phyloP scores from a whole-genome alignment of 2,113 vertebrate species.

The Zosterops japonicus region DNA sequence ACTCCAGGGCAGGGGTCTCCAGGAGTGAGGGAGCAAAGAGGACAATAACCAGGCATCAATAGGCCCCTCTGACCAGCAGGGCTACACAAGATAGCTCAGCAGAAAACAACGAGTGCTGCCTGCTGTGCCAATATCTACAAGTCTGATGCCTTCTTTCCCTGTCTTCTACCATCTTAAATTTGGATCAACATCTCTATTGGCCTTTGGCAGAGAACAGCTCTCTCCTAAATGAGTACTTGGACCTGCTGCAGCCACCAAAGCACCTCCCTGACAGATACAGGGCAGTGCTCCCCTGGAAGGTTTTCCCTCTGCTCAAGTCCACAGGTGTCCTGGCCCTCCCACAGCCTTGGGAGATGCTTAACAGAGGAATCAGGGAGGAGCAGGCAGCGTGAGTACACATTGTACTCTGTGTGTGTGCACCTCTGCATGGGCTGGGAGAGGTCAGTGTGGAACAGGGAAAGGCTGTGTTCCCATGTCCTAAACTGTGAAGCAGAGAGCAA shows the following conservation, averaged over 20 bases:
- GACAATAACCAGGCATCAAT: neutral
- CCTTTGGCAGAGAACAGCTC: neutral
- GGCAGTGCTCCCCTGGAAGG: neutral
- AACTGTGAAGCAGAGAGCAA: neutral
- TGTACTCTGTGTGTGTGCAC: neutral
- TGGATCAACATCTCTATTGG: neutral
- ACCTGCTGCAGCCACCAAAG: neutral
- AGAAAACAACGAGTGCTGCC: neutral
- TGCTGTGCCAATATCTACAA: neutral
- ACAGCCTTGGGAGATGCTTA: neutral
- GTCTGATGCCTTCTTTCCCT: neutral
- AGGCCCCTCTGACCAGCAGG: neutral
- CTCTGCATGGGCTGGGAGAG: neutral
- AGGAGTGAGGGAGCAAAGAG: neutral
- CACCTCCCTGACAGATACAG: neutral
- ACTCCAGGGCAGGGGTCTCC: neutral
- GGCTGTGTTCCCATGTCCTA: accelerated
- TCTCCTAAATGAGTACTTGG: neutral
- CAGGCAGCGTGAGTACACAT: neutral
- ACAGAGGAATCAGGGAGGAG: neutral
- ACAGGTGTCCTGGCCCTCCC: neutral
- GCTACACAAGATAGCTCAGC: neutral
- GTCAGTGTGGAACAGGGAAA: neutral
- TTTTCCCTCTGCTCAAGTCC: neutral
- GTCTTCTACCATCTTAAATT: neutral